Conservation (phyloP, 2,113 vertebrate genomes). For the Stercorarius parasiticus region DNA sequence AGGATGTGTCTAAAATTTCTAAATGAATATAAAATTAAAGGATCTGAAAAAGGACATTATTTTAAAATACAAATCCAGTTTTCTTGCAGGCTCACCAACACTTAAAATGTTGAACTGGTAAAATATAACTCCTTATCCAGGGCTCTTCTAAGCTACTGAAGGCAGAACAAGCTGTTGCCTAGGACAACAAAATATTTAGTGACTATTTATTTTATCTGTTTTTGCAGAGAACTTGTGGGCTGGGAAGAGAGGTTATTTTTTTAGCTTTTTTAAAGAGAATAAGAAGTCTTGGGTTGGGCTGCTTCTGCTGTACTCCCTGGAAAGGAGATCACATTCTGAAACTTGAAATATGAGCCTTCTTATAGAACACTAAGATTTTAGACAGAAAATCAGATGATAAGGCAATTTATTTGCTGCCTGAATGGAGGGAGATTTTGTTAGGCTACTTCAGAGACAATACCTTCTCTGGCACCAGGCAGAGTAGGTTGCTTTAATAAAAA, state of each 20-base stretch:
- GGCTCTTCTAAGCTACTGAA: conserved; percentile 5
- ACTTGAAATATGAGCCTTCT: background rate
- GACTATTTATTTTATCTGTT: conserved; percentile 23
- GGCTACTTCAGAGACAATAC: background rate
- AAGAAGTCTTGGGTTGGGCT: background rate
- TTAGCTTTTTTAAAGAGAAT: background rate
- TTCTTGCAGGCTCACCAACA: background rate
- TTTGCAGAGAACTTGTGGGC: background rate
- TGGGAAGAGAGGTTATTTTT: conserved; percentile 12
- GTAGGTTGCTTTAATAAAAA: conserved; percentile 1
- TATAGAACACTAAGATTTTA: conserved; percentile 9
- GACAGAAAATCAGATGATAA: conserved; percentile 17
- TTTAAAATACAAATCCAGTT: background rate
- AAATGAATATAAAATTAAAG: background rate
- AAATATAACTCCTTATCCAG: background rate
- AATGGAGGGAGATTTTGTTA: background rate
- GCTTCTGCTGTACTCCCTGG: background rate
- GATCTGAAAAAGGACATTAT: background rate
- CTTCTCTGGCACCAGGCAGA: background rate
- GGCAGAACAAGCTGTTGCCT: conserved; percentile 60
- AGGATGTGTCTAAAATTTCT: background rate
- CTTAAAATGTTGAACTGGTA: conserved; percentile 18
- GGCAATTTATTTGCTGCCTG: conserved; percentile 10
- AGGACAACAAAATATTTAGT: conserved; percentile 58
- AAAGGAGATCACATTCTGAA: conserved; percentile 1